Base-by-base conservation (phyloP, 2,113 vertebrate genomes). In the Thomomys bottae region DNA sequence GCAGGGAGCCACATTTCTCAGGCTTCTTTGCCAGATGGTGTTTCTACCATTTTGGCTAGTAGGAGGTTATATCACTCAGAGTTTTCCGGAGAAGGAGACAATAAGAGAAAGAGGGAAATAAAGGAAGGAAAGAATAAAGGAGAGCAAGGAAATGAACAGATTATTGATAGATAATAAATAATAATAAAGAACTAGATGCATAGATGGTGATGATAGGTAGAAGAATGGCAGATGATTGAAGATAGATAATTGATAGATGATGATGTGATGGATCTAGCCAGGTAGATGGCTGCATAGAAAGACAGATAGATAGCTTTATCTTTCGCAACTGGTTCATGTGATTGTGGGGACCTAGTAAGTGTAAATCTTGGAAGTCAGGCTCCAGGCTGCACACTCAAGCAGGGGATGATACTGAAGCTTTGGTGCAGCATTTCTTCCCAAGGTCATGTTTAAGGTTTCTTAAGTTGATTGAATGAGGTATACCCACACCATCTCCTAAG, bases 51-150 rank as follows among this genome's bases (percentile, higher is more conserved):
- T 83, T 68, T 23, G 32, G 61, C n/a, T 36, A 70, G 6, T 5
- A 24, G 28, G 45, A 80, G 8, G 30, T 72, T 57, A 34, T 21
- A 42, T 63, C 23, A 36, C 18, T 23, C 66, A 79, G 72, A 61
- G 18, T 61, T 68, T 40, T 92, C 81, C 21, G 28, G 77, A 90
- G 61, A 90, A 63, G 64, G 73, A 85, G 20, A 34, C 38, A 84
- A n/a, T 70, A 40, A 54, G 71, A 84, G 30, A 49, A 7, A 81
- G 59, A 20, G 5, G 34, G 20, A 34, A 34, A 57, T 49, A 28
- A 66, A 63, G 59, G 59, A 63, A 63, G 59, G 59, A 8, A 63
- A 28, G 64, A 66, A 66, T 26, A 28, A 66, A 79, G 10, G 57
- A 38, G 26, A 12, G 15, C 10, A 79, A 57, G 36, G 15, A 67